These are phyloP conservation scores for Bombus superbus DNA, from an alignment of 1,140 invertebrate species.

Conservation along the genomic window DNA sequence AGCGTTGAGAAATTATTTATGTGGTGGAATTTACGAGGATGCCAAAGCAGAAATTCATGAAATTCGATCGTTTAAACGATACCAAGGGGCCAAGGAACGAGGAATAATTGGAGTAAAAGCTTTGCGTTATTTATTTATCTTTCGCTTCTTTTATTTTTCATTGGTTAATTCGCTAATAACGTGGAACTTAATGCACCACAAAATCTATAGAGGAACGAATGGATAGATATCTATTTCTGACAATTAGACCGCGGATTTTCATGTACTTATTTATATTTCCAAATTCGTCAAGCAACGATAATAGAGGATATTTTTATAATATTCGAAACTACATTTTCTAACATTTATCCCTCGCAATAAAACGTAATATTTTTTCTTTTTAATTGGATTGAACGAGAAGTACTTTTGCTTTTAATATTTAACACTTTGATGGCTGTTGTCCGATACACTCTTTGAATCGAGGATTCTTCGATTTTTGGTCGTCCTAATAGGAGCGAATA, in stretches of 20 bases:
- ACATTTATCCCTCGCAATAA: too few species aligned
- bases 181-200: not conserved
- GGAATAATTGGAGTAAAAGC: not conserved
- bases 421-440: too few species aligned
- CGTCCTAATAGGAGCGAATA: too few species aligned
- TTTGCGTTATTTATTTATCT: not conserved
- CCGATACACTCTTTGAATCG: too few species aligned
- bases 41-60: slow-evolving; percentile 14
- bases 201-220: not conserved
- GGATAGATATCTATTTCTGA: not conserved
- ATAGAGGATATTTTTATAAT: too few species aligned
- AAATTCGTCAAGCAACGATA: too few species aligned
- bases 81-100: not conserved
- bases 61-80: slow-evolving; percentile 3
- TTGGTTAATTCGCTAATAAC: not conserved
- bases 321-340: too few species aligned
- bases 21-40: slow-evolving; percentile 19
- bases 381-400: too few species aligned
- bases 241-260: not conserved
- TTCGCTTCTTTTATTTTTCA: not conserved
- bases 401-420: too few species aligned
- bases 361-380: too few species aligned
- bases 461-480: too few species aligned
- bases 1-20: slow-evolving; percentile 28
- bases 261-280: not conserved